These are phyloP conservation scores for Drosophila gaucha DNA, from an alignment of 2,888 invertebrate species.

Conservation along the genomic window DNA sequence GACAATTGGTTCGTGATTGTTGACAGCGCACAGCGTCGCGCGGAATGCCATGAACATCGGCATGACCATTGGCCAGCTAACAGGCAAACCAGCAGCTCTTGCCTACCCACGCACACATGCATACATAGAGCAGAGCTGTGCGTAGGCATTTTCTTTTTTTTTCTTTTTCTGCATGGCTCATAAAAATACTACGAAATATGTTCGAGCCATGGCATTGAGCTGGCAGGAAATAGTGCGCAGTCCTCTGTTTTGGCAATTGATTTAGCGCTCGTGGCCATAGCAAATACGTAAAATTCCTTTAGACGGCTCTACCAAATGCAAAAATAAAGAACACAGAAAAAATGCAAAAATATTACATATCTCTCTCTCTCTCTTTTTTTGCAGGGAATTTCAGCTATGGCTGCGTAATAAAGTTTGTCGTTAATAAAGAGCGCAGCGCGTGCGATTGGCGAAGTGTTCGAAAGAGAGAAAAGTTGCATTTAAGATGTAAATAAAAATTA, in stretches of 20 bases:
- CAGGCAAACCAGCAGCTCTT: neutral
- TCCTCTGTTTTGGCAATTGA: slow-evolving; percentile 55
- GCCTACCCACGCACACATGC: neutral
- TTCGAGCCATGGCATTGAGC: slow-evolving; percentile 36
- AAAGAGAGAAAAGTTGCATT: too few species aligned
- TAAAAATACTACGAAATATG: slow-evolving; percentile 76
- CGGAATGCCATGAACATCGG: slow-evolving; percentile 57
- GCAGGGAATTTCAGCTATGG: neutral
- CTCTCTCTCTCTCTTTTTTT: neutral
- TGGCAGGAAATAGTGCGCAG: slow-evolving; percentile 64
- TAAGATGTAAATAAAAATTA: neutral
- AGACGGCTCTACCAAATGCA: neutral
- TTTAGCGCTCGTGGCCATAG: slow-evolving; percentile 46
- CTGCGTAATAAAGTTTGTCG: neutral
- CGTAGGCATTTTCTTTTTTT: slow-evolving; percentile 52
- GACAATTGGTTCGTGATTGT: slow-evolving; percentile 81
- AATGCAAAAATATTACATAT: neutral
- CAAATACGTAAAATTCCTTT: slow-evolving; percentile 47
- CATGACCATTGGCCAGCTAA: slow-evolving; percentile 38
- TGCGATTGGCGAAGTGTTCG: too few species aligned
- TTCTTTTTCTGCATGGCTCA: slow-evolving; percentile 61
- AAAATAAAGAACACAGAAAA: neutral
- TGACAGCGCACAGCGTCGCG: slow-evolving; percentile 68
- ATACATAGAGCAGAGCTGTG: slow-evolving; percentile 25
- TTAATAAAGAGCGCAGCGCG: neutral